A percentile compares a stretch with the other conserved stretches of the same genome.
Evolutionary conservation across 2,113 vertebrate species (phyloP).

Genomic region (Naja naja): DNA sequence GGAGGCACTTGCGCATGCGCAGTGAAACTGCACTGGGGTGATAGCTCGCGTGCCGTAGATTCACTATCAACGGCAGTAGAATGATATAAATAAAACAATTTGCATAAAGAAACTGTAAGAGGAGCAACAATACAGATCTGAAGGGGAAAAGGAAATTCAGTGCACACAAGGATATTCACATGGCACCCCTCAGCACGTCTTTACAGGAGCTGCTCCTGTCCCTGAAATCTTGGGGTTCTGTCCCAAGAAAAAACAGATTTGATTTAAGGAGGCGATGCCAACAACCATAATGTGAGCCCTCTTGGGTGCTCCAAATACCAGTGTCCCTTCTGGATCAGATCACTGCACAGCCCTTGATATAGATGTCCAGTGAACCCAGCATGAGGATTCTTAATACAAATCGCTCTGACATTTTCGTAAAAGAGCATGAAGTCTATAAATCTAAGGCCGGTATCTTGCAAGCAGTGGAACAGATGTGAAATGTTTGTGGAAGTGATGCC

Average conservation of each 20-base stretch:
- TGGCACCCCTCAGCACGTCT: neutral
- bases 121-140: neutral
- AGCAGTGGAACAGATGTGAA: neutral
- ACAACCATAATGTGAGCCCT: neutral
- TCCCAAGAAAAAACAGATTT: neutral
- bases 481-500: neutral
- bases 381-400: neutral
- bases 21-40: no score
- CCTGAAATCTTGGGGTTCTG: neutral
- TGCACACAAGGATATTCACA: neutral
- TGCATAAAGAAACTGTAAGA: neutral
- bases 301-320: neutral
- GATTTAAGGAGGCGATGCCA: neutral
- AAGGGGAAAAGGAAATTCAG: neutral
- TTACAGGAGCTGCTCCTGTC: neutral
- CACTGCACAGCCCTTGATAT: neutral
- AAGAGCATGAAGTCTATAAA: neutral
- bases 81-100: neutral
- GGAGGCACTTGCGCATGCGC: no score
- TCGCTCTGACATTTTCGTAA: neutral
- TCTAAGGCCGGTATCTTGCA: neutral
- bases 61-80: neutral
- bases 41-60: no score
- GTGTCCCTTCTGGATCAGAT: neutral
- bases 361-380: neutral